These are phyloP conservation scores for Lathronympha strigana DNA, from an alignment of 2,888 invertebrate species.

Conservation along the genomic window DNA sequence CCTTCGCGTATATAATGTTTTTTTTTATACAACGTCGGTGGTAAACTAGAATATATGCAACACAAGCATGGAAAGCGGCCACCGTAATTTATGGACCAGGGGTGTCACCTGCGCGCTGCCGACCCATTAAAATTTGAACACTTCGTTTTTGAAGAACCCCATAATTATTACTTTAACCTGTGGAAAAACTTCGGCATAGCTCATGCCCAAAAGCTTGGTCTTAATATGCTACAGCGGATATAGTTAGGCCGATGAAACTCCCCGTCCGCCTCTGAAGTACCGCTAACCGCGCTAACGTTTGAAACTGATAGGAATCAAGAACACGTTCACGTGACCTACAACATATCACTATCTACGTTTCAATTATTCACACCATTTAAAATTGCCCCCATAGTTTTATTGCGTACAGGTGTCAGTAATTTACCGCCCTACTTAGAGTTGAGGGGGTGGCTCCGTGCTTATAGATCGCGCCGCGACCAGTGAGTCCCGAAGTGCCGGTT, in stretches of 20 bases:
- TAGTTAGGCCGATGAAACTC: background rate
- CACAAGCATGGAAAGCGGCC: too few species aligned
- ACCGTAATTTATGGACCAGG: too few species aligned
- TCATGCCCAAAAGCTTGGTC: too few species aligned
- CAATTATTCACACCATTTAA: slow-evolving; percentile 31
- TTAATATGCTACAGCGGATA: too few species aligned
- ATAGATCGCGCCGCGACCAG: slow-evolving; percentile 76
- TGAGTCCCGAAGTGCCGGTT: slow-evolving; percentile 71
- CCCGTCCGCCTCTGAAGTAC: background rate
- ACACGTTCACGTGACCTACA: background rate
- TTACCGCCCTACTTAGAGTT: slow-evolving; percentile 76
- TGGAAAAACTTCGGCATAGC: too few species aligned
- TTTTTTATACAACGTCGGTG: too few species aligned
- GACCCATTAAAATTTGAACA: too few species aligned
- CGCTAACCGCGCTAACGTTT: background rate
- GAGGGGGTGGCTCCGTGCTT: slow-evolving; percentile 65
- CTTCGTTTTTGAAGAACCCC: too few species aligned
- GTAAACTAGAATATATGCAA: too few species aligned
- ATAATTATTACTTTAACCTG: too few species aligned
- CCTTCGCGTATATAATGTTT: too few species aligned
- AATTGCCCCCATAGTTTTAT: slow-evolving; percentile 39
- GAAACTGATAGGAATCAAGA: background rate
- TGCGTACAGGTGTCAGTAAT: slow-evolving; percentile 74
- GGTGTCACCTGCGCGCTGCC: too few species aligned
- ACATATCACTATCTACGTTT: slow-evolving; percentile 9